Conservation (phyloP, 1,140 invertebrate species). For the Caerostris extrusa region DNA sequence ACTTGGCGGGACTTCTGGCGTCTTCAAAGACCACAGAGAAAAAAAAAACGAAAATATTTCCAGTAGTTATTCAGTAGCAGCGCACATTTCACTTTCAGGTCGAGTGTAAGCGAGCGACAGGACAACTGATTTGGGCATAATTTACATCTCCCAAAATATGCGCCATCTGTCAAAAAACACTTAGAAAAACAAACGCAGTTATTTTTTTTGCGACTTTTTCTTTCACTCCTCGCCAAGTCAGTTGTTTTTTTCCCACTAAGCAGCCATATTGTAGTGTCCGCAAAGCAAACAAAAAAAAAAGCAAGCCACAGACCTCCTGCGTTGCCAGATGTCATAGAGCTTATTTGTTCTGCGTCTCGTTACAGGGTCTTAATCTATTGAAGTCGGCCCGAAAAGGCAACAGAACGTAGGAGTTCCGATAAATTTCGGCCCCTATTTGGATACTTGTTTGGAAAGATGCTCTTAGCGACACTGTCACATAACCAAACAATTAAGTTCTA, state of each 20-base stretch:
- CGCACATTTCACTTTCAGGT: conserved; percentile 16
- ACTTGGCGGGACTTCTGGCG: conserved; percentile 30
- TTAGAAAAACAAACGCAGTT: conserved; percentile 59
- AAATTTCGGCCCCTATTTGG: not conserved
- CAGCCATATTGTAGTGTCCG: conserved; percentile 61
- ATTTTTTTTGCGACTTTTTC: not conserved
- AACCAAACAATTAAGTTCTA: no score
- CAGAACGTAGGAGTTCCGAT: not conserved
- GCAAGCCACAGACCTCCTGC: conserved; percentile 32
- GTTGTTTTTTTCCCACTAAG: conserved; percentile 41
- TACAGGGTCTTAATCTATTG: not conserved
- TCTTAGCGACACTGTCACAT: no score
- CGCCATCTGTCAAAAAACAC: conserved; percentile 73
- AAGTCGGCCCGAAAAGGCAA: not conserved
- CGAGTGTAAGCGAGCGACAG: conserved; percentile 24
- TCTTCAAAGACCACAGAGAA: not conserved
- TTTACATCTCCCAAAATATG: conserved; percentile 60
- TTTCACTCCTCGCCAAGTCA: not conserved
- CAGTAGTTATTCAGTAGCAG: not conserved
- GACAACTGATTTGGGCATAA: conserved; percentile 41
- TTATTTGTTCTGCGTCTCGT: conserved; percentile 59
- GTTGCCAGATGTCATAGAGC: conserved; percentile 65
- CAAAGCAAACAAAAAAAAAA: conserved; percentile 46
- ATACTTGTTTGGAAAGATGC: no score
- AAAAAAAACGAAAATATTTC: not conserved